Evolutionary conservation across 1,140 invertebrate species (phyloP).

Genomic region (Neelides sp.): DNA sequence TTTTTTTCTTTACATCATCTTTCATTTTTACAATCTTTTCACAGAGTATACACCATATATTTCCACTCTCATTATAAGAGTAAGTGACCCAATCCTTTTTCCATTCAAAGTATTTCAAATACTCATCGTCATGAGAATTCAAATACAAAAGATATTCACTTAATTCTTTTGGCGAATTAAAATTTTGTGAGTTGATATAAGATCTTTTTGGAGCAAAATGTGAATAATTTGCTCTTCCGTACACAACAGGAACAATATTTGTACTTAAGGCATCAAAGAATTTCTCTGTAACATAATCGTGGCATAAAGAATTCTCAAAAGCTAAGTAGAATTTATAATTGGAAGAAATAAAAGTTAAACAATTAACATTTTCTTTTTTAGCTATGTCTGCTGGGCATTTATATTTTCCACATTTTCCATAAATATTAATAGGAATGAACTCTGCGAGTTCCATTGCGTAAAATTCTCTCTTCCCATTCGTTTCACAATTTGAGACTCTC

Average conservation of each 20-base stretch:
- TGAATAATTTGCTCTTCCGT: conserved; percentile 39
- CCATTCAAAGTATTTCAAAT: conserved; percentile 31
- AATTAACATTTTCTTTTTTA: conserved; percentile 17
- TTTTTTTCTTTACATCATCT: no score
- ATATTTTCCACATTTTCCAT: conserved; percentile 39
- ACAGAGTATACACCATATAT: no score
- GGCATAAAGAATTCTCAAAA: conserved; percentile 37
- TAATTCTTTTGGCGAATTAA: conserved; percentile 29
- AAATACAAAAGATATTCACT: conserved; percentile 13
- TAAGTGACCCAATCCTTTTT: no score
- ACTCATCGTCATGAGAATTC: conserved; percentile 32
- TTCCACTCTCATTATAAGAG: no score
- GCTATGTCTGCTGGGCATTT: conserved; percentile 36
- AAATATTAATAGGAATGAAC: conserved; percentile 43
- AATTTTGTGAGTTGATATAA: conserved; percentile 39
- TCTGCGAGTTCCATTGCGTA: conserved; percentile 39
- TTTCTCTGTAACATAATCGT: conserved; percentile 39
- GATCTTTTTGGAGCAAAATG: conserved; percentile 49
- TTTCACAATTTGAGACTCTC: conserved; percentile 43
- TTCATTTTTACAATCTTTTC: no score
- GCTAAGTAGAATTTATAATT: conserved; percentile 36
- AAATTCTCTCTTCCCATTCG: conserved; percentile 37
- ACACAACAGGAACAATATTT: conserved; percentile 32
- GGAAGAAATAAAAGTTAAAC: conserved; percentile 17
- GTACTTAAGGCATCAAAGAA: conserved; percentile 21